These are phyloP conservation scores for Epistrophe eligans DNA, from an alignment of 2,888 invertebrate genomes.

Conservation along the genomic window DNA sequence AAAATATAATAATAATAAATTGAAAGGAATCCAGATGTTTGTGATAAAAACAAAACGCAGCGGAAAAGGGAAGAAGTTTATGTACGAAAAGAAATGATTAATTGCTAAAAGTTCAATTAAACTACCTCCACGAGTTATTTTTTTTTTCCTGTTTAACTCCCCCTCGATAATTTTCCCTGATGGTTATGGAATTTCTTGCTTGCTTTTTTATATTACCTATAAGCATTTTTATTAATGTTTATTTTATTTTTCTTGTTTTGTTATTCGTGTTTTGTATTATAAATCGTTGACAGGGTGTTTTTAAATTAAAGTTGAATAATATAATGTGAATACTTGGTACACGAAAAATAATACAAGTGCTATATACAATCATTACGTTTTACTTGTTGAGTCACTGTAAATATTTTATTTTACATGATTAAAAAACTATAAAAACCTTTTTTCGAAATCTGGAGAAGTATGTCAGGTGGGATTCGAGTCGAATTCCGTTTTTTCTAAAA, in stretches of 20 bases:
- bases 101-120: conserved; percentile 75
- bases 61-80: conserved; percentile 51
- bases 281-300: conserved; percentile 40
- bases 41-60: conserved; percentile 62
- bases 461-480: no score
- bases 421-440: no score
- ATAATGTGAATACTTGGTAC: no score
- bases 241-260: conserved; percentile 33
- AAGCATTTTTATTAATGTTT: conserved; percentile 48
- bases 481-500: no score
- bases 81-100: conserved; percentile 65
- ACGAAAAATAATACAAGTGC: no score
- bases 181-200: conserved; percentile 47
- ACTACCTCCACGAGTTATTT: conserved; percentile 56
- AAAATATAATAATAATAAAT: conserved; percentile 70
- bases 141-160: conserved; percentile 16
- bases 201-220: conserved; percentile 43
- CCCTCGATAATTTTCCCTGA: conserved; percentile 10
- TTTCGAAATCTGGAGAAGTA: no score
- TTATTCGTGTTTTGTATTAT: conserved; percentile 6
- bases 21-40: conserved; percentile 66
- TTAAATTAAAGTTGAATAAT: not conserved
- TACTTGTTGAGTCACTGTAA: no score
- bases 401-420: no score
- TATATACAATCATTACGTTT: no score